These are phyloP conservation scores for Drosophila parthenogenetica DNA, from an alignment of 2,888 invertebrate species.

Conservation along the genomic window DNA sequence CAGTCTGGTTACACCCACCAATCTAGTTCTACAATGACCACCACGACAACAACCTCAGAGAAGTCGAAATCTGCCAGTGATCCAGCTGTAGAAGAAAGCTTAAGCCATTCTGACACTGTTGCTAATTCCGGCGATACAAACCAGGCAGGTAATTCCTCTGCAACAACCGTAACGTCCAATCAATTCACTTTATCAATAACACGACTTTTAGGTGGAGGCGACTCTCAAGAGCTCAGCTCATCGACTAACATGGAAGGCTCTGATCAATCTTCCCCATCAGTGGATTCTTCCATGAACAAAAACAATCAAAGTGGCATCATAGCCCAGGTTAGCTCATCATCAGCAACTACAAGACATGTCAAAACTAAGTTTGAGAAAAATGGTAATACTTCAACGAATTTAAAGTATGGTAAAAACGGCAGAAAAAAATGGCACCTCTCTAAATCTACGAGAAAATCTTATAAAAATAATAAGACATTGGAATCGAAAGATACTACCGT, in stretches of 20 bases:
- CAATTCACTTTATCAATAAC: background rate
- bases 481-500: background rate
- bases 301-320: background rate
- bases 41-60: no score
- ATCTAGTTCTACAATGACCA: background rate
- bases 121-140: no score
- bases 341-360: background rate
- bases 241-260: background rate
- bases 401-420: slow-evolving; percentile 1
- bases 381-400: background rate
- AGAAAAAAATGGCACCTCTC: slow-evolving; percentile 1
- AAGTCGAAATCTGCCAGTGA: no score
- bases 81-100: background rate
- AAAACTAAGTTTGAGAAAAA: background rate
- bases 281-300: background rate
- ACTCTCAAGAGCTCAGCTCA: background rate
- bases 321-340: background rate
- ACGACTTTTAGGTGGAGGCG: background rate
- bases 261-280: slow-evolving; percentile 1
- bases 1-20: background rate
- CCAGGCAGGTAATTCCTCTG: no score
- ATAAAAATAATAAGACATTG: background rate
- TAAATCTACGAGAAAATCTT: background rate
- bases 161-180: no score
- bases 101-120: background rate